phyloP scores from a whole-genome alignment of 2,888 invertebrate genomes.

The Oxytorus armatus region DNA sequence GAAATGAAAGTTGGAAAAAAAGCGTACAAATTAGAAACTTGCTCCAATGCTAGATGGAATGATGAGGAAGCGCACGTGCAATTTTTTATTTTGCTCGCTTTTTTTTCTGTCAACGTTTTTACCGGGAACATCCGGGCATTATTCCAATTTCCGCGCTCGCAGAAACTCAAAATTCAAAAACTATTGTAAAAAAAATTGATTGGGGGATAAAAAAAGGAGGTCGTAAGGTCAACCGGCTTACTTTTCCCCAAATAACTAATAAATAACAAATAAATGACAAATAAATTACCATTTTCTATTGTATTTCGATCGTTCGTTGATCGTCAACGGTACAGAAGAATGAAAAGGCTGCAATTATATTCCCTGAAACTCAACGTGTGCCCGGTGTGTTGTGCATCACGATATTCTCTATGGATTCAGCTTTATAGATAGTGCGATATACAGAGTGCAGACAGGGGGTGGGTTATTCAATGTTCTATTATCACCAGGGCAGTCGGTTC shows the following conservation, averaged over 20 bases:
- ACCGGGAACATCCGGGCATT: too few relatives aligned
- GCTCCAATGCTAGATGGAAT: too few relatives aligned
- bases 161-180: too few relatives aligned
- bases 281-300: neutral
- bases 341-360: slow-evolving; percentile 7
- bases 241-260: neutral
- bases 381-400: neutral
- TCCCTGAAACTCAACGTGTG: neutral
- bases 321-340: neutral
- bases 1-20: too few relatives aligned
- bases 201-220: too few relatives aligned
- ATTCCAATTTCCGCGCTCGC: too few relatives aligned
- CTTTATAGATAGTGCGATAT: neutral
- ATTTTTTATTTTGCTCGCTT: too few relatives aligned
- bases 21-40: too few relatives aligned
- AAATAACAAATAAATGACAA: neutral
- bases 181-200: too few relatives aligned
- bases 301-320: neutral
- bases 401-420: neutral
- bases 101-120: too few relatives aligned
- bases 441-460: neutral
- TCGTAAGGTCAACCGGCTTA: neutral
- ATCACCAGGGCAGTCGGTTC: slow-evolving; percentile 46
- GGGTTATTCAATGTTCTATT: slow-evolving; percentile 52
- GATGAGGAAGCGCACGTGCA: too few relatives aligned